Conservation (phyloP, 2,888 invertebrate genomes). For the Harpalus rubripes region DNA sequence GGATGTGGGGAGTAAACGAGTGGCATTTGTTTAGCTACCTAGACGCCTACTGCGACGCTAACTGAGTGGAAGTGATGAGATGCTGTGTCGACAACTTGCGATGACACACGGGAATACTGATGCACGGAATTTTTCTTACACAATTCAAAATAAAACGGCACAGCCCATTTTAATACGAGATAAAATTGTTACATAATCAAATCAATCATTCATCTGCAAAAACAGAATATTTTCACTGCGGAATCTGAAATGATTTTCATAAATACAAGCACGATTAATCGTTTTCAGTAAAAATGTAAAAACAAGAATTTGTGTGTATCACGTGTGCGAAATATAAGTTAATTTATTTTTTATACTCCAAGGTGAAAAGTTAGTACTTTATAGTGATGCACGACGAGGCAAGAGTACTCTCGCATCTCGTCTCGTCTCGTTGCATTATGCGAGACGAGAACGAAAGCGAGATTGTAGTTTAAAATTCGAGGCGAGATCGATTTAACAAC, state of each 20-base stretch:
- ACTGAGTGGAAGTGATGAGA: constrained; percentile 33
- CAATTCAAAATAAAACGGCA: background rate
- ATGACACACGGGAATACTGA: constrained; percentile 48
- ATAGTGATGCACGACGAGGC: too few relatives aligned
- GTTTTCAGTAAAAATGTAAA: background rate
- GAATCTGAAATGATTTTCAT: background rate
- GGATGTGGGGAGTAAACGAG: constrained; percentile 16
- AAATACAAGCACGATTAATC: background rate
- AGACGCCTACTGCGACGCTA: constrained; percentile 18
- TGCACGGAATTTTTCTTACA: constrained; percentile 21
- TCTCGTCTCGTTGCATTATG: too few relatives aligned
- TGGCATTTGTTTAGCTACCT: constrained; percentile 50
- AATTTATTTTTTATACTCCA: too few relatives aligned
- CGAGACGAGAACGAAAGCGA: too few relatives aligned
- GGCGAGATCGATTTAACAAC: too few relatives aligned
- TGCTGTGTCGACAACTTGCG: constrained; percentile 44
- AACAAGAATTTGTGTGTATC: too few relatives aligned
- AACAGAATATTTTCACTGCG: background rate
- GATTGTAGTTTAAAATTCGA: too few relatives aligned
- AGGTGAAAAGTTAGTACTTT: too few relatives aligned
- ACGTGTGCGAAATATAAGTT: too few relatives aligned
- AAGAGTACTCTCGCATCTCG: too few relatives aligned
- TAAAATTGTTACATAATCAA: background rate
- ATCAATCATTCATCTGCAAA: background rate
- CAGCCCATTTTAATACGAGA: background rate